Base-by-base conservation (phyloP, 2,113 vertebrate species). In the Ophiodon elongatus region DNA sequence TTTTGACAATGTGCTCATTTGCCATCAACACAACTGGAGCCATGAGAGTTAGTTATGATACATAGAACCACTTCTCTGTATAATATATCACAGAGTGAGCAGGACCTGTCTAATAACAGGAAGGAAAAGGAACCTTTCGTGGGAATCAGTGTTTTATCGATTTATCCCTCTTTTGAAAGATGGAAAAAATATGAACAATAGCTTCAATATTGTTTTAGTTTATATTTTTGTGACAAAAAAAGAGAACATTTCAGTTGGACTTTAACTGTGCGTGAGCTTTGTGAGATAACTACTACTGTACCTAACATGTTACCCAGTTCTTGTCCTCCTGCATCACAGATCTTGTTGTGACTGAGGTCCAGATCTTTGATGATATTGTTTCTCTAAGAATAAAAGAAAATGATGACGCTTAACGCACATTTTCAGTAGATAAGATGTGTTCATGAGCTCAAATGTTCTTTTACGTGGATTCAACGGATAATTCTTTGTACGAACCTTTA, bases 291-390 rank as follows among this genome's bases (percentile, higher is more conserved):
- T 23, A 9, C 62, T 14, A 13, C 56, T 39, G n/a, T 79, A 97
- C 96, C 92, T 1, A 97, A 80, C 94, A 96, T 95, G 19, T 95
- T 83, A 64, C 95, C 95, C 68, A 98, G 84, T 7, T 94, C 35
- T 39, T 96, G 94, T 69, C 95, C 95, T 92, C 87, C 94, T 65
- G 79, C 83, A 0, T 95, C 91, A 76, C 85, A 88, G 86, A 97
- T 93, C 0, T 90, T 63, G 73, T 96, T 97, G 94, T 96, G 91
- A 80, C 96, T 96, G 66, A 97, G 95, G 82, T 97, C 94, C 88
- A 98, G 82, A 4, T 92, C 84, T 79, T 88, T 96, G 64, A 96
- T 41, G 89, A 85, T 76, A 76, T 88, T 93, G 90, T 97, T 94
- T 65, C 13, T 39, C 94, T 96, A 59, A 76, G 15, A 37, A 56